Evolutionary conservation across 2,888 invertebrate genomes (phyloP), one percentile per base, ranked within the genome.

Genomic region (Cancer borealis): DNA sequence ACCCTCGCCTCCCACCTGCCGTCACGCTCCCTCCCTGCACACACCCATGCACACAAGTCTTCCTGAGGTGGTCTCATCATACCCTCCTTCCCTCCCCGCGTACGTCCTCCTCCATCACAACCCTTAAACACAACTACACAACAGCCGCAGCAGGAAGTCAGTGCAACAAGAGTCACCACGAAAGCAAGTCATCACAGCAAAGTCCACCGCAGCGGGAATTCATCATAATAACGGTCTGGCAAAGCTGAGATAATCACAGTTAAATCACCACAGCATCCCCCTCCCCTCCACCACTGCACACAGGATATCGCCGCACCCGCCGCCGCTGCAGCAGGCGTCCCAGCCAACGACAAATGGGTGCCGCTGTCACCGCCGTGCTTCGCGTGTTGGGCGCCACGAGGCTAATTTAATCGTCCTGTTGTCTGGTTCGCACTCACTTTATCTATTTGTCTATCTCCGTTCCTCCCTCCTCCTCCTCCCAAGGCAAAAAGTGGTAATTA

Each of bases 391-490:
- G 30, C 90, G 30, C 8, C 54, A 54, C 60, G 26, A 39, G n/a
- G 12, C 39, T 92, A 84, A 87, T 88, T 88, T 92, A 84, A 60
- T 92, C 87, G 45, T 87, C 88, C 30, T 30, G 21, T 92, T 92
- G 92, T 92, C 54, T 92, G 87, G 87, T 92, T 92, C 92, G 87
- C 87, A 88, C 92, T 88, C 87, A 26, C 92, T 92, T 92, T 88
- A 92, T 92, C 92, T 88, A 54, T 54, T 84, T 88, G 88, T 92
- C 92, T 54, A 87, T 92, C 92, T 54, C 6, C 54, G 60, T 30
- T 79, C 87, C 47, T 88, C 88, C 79, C 92, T 87, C 60, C 92
- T 79, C 79, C 79, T 79, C 79, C 79, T 60, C 88, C 45, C 60
- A 21, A 17, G 54, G 45, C 54, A 92, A 88, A 87, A 87, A 92